Evolutionary conservation across 2,888 invertebrate species (phyloP), one percentile per base, ranked within the genome.

Genomic region (Teleiodes luculella): DNA sequence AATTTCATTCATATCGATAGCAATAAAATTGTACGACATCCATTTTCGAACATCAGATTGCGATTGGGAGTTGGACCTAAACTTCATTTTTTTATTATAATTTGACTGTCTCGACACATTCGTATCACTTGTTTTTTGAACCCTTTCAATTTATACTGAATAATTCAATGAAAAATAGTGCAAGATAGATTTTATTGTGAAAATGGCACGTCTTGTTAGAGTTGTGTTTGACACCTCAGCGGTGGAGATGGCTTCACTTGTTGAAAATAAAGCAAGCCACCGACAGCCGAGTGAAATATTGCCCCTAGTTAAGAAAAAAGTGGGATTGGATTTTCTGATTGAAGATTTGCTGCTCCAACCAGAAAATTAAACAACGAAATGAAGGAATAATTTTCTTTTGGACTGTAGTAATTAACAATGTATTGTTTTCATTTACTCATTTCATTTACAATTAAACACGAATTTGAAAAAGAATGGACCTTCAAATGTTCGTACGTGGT

Each of bases 141-240:
- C 71, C 71, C 69, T 80, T 81, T 80, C 72, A 74, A 78, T 82
- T 82, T 80, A 84, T 78, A 78, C 79, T 86, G 87, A 86, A 88
- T 86, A 82, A 85, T 86, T 83, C 86, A 84, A 67, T 72, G 67
- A 11, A 11, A 65, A 68, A 58, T 62, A 55, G 56, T 68, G 59
- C 64, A 57, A 64, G 72, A 76, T 78, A 72, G 70, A 72, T 78
- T 72, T 78, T 78, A 78, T 78, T 72, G 73, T 67, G 62, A 73
- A 70, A 74, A 74, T 76, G 70, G 73, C 61, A 65, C 70, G 72
- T 78, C 81, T 81, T 66, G 78, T 82, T 81, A 81, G 69, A 67
- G 49, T 55, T 55, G 56, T 55, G 55, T 59, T 55, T 65, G 72
- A 72, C 70, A 73, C 65, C 64, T 72, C 56, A 61, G n/a, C n/a